Evolutionary conservation across 2,113 vertebrate genomes (phyloP), one percentile per base, ranked within the genome.

Genomic region (Etheostoma cragini): DNA sequence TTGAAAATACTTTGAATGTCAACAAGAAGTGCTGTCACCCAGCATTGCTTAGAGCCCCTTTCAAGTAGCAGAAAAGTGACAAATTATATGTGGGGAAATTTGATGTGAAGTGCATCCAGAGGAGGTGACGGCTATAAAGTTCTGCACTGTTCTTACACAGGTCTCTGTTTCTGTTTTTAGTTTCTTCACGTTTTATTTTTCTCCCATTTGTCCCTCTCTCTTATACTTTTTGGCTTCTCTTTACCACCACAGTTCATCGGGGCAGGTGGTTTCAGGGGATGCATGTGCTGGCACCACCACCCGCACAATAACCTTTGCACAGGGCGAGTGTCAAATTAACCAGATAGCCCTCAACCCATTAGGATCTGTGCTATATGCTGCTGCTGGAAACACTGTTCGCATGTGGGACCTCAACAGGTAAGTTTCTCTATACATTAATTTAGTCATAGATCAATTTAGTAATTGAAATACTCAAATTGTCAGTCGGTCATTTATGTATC

Each of bases 371-470:
- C 95, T 99, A 5, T 99, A 99, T 0, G 96, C 97, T 0, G 98
- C 98, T 0, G 94, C 97, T 0, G 98, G 98, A 1, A 99, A 98
- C 61, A 92, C 95, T 0, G 98, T 99, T 38, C 96, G 98, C 33
- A 94, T 97, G 88, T 99, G 98, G 97, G 98, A 99, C 87, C 96
- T 99, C 49, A 97, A 95, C 95, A 97, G 97, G 98, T 99, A 81
- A 21, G 46, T 47, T 66, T 78, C 2, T 64, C 52, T 12, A 21
- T 46, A 70, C 4, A 63, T 78, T 6, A 30, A 47, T 30, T 33
- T 1, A 50, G 10, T 14, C 8, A 66, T 17, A 16, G 42, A 24
- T 65, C 50, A 2, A 45, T 76, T 33, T 63, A 42, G 50, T 62
- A 2, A 72, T 38, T 22, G 11, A 45, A 49, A n/a, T 72, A 4